Evolutionary conservation across 2,113 vertebrate species (phyloP).

Genomic region (Ammospiza caudacuta): DNA sequence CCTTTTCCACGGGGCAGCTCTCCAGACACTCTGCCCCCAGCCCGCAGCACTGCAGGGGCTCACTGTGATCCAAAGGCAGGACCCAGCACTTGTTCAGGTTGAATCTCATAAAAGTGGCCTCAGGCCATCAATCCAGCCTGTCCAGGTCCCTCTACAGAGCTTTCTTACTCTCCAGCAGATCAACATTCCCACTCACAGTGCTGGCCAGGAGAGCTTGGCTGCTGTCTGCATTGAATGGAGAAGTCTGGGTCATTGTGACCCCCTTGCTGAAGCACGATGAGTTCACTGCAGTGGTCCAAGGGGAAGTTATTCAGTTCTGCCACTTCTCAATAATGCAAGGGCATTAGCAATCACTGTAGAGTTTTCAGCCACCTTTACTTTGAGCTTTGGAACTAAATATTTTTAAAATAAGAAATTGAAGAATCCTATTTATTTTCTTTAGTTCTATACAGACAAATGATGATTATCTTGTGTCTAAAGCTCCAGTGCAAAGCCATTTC

Average conservation of each 20-base stretch:
- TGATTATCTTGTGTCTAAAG: background rate
- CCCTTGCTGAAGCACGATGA: background rate
- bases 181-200: background rate
- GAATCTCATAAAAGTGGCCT: background rate
- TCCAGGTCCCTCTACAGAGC: background rate
- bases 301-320: background rate
- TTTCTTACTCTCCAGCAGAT: background rate
- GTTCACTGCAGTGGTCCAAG: background rate
- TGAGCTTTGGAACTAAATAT: background rate
- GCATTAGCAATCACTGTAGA: background rate
- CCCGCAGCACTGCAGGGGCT: background rate
- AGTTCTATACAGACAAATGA: background rate
- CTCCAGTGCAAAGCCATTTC: background rate
- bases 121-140: rapidly evolving
- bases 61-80: background rate
- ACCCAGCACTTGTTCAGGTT: background rate
- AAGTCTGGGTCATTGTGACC: rapidly evolving
- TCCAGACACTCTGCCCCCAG: rapidly evolving
- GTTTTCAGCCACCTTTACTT: background rate
- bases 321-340: background rate
- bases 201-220: background rate
- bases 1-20: rapidly evolving
- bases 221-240: background rate
- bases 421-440: background rate
- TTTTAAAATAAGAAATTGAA: background rate